Evolutionary conservation across 2,888 invertebrate genomes (phyloP).

Genomic region (Cheilosia impressa): DNA sequence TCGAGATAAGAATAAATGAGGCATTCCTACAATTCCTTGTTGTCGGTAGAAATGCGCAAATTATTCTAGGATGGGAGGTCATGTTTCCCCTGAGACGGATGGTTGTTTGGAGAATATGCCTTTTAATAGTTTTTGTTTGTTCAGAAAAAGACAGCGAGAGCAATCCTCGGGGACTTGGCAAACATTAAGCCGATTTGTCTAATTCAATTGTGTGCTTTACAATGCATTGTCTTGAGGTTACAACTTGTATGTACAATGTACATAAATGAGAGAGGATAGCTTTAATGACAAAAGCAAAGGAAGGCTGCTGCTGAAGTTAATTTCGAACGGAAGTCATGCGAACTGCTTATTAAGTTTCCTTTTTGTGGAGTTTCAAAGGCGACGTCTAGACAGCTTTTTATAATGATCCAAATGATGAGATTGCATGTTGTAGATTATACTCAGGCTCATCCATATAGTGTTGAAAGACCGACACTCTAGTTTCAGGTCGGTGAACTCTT

Average conservation of each 20-base stretch:
- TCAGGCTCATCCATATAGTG: too few species aligned
- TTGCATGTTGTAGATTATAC: background rate
- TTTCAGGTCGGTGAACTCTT: too few species aligned
- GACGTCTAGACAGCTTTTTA: background rate
- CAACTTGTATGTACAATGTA: slow-evolving; percentile 16
- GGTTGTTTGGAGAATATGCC: background rate
- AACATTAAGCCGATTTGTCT: slow-evolving; percentile 18
- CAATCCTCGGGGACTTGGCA: slow-evolving; percentile 2
- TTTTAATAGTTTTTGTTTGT: background rate
- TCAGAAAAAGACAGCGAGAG: background rate
- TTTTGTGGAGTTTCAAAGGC: background rate
- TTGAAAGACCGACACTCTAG: too few species aligned
- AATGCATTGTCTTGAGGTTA: slow-evolving; percentile 1
- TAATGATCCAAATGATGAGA: background rate
- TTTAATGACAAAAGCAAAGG: slow-evolving; percentile 7
- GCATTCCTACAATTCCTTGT: slow-evolving; percentile 37
- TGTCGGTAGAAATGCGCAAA: slow-evolving; percentile 14
- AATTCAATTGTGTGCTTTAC: slow-evolving; percentile 25
- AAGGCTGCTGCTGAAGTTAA: background rate
- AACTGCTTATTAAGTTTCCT: slow-evolving; percentile 39
- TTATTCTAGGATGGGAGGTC: slow-evolving; percentile 37
- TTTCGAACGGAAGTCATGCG: slow-evolving; percentile 34
- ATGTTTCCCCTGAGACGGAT: slow-evolving; percentile 23
- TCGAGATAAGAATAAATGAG: slow-evolving; percentile 61
- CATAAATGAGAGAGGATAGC: background rate